phyloP scores from a whole-genome alignment of 2,797 vertebrate genomes.

The Oophaga sylvatica region DNA sequence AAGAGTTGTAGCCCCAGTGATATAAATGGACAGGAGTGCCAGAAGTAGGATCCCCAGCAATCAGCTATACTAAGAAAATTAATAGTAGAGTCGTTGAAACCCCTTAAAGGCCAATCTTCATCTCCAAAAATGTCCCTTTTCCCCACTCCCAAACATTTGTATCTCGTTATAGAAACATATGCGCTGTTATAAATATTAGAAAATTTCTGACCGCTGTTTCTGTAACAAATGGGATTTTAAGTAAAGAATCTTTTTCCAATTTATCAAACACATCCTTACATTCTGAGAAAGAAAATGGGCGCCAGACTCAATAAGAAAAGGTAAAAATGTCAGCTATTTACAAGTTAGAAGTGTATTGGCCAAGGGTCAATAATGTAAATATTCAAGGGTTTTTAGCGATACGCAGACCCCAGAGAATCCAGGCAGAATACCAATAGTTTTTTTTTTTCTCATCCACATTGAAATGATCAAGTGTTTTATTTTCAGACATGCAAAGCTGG shows the following conservation, averaged over 20 bases:
- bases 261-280: conserved; percentile 53
- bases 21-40: too few species aligned
- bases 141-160: conserved; percentile 46
- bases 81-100: background rate
- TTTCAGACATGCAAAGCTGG: conserved; percentile 48
- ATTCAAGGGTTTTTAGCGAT: conserved; percentile 40
- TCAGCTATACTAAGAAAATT: too few species aligned
- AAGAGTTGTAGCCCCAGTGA: too few species aligned
- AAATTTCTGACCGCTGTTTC: conserved; percentile 26
- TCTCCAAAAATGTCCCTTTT: background rate
- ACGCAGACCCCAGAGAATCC: conserved; percentile 41
- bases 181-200: conserved; percentile 46
- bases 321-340: conserved; percentile 58
- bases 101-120: background rate
- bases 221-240: conserved; percentile 54
- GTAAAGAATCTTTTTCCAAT: conserved; percentile 50
- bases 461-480: conserved; percentile 53
- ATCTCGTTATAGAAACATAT: conserved; percentile 53
- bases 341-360: conserved; percentile 43
- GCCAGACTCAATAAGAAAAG: conserved; percentile 54
- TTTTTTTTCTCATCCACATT: conserved; percentile 44
- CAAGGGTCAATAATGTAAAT: conserved; percentile 57
- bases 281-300: conserved; percentile 47
- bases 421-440: conserved; percentile 52
- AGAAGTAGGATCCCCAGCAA: too few species aligned